A percentile compares a stretch with the other conserved stretches of the same genome.
These are phyloP conservation scores for Trematomus loennbergii DNA, from an alignment of 2,113 vertebrate species.

Conservation along the genomic window DNA sequence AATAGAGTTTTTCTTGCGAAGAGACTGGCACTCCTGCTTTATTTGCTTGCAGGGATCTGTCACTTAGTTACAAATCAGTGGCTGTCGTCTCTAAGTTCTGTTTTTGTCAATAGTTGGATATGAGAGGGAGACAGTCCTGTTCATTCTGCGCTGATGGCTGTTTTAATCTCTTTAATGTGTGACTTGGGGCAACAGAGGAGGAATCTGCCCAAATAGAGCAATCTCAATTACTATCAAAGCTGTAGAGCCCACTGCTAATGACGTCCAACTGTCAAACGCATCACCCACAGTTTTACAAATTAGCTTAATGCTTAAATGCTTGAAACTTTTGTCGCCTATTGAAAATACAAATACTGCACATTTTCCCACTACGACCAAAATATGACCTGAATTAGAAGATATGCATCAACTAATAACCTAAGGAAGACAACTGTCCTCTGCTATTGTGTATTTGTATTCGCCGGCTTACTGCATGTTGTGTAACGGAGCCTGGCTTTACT, in stretches of 20 bases:
- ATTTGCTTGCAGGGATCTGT: slow-evolving; percentile 72
- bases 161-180: slow-evolving; percentile 78
- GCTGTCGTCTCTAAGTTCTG: slow-evolving; percentile 69
- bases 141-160: slow-evolving; percentile 66
- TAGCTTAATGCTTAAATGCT: slow-evolving; percentile 25
- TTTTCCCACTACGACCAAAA: slow-evolving; percentile 1
- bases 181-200: slow-evolving; percentile 65
- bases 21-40: slow-evolving; percentile 53
- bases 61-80: slow-evolving; percentile 71
- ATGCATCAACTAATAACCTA: background rate
- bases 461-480: background rate
- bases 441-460: slow-evolving; percentile 8
- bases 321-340: slow-evolving; percentile 11
- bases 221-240: slow-evolving; percentile 76
- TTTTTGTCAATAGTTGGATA: slow-evolving; percentile 79
- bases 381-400: background rate
- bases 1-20: slow-evolving; percentile 60
- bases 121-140: slow-evolving; percentile 50
- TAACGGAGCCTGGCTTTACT: background rate
- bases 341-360: background rate
- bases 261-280: slow-evolving; percentile 56
- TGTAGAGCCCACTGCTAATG: slow-evolving; percentile 56
- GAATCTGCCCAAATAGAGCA: slow-evolving; percentile 66
- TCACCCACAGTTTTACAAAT: slow-evolving; percentile 36
- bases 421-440: background rate